Percentiles rank a stretch among this genome's conserved stretches.
phyloP scores from a whole-genome alignment of 1,140 invertebrate genomes.

The Limonius californicus region DNA sequence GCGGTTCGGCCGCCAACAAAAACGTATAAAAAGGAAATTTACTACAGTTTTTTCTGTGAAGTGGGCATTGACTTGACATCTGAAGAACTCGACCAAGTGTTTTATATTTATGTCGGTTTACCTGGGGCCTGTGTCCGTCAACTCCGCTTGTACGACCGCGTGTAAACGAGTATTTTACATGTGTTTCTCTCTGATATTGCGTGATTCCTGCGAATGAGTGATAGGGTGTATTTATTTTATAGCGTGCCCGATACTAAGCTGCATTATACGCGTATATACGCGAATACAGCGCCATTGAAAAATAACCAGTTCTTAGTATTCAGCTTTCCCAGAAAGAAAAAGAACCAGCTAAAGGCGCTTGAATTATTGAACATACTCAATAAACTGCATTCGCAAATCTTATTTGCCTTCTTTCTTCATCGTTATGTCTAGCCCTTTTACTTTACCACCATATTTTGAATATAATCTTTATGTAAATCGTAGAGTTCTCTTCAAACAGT shows the following conservation, averaged over 20 bases:
- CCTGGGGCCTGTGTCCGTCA: slow-evolving; percentile 9
- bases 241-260: neutral
- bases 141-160: neutral
- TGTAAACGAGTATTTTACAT: slow-evolving; percentile 10
- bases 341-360: neutral
- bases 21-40: slow-evolving; percentile 28
- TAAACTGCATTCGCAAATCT: neutral
- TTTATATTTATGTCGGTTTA: slow-evolving; percentile 14
- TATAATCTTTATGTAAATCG: neutral
- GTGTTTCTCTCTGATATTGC: neutral
- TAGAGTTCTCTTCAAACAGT: too few relatives aligned
- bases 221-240: slow-evolving; percentile 4
- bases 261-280: neutral
- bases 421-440: neutral
- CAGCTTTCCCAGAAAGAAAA: neutral
- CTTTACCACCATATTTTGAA: neutral
- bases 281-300: neutral
- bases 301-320: neutral
- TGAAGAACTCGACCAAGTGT: slow-evolving; percentile 21
- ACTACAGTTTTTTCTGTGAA: slow-evolving; percentile 21
- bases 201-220: slow-evolving; percentile 4
- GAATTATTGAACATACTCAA: neutral
- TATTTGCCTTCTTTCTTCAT: neutral
- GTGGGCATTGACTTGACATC: slow-evolving; percentile 22
- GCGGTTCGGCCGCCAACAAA: slow-evolving; percentile 19